These are phyloP conservation scores for Drosophila quadrilineata DNA, from an alignment of 1,140 invertebrate genomes.

Conservation along the genomic window DNA sequence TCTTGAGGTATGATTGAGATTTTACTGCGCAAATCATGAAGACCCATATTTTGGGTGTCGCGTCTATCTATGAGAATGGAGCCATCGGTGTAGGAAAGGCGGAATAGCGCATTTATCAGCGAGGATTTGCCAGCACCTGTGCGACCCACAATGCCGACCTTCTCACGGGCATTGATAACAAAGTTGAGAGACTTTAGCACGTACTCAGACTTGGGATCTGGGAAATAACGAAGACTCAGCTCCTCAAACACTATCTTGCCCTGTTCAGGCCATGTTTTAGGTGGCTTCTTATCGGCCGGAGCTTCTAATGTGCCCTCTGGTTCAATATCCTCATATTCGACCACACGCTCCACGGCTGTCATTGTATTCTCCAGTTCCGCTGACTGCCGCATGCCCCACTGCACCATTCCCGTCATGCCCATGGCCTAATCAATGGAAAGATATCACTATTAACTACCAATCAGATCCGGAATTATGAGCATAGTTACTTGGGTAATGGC, in stretches of 20 bases:
- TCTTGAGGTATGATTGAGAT: slow-evolving; percentile 96
- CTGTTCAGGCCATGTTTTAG: slow-evolving; percentile 86
- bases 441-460: background rate
- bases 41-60: slow-evolving; percentile 83
- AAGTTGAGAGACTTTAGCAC: slow-evolving; percentile 86
- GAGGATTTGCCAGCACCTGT: slow-evolving; percentile 97
- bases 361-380: slow-evolving; percentile 92
- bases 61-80: slow-evolving; percentile 88
- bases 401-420: slow-evolving; percentile 90
- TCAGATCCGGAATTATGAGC: background rate
- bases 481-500: slow-evolving; percentile 86
- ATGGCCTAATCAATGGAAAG: slow-evolving; percentile 82
- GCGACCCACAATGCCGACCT: slow-evolving; percentile 90
- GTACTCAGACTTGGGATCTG: slow-evolving; percentile 83
- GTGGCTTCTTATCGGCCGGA: slow-evolving; percentile 84
- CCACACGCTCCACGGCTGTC: slow-evolving; percentile 90
- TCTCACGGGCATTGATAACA: slow-evolving; percentile 84
- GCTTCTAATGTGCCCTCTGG: slow-evolving; percentile 87
- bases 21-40: slow-evolving; percentile 88
- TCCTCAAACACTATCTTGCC: slow-evolving; percentile 87
- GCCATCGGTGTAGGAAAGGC: slow-evolving; percentile 87
- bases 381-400: slow-evolving; percentile 92
- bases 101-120: slow-evolving; percentile 89
- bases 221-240: slow-evolving; percentile 86
- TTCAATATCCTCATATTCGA: slow-evolving; percentile 88